Conservation (phyloP, 2,888 invertebrate species). For the Sesia bembeciformis region DNA sequence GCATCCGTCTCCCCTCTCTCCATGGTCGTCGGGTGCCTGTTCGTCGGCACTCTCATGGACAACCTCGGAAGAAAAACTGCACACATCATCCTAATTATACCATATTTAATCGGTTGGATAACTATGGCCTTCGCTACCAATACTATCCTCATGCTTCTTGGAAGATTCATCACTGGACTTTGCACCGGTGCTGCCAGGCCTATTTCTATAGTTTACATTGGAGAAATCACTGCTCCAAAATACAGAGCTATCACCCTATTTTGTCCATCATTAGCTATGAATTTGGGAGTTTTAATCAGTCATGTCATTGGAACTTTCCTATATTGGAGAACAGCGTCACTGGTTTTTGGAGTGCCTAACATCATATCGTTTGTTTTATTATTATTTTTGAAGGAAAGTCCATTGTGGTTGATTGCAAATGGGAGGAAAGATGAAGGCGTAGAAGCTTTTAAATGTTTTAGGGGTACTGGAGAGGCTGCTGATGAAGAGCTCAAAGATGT, state of each 20-base stretch:
- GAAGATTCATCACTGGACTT: conserved; percentile 32
- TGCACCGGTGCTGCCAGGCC: conserved; percentile 30
- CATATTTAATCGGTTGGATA: conserved; percentile 34
- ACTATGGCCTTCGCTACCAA: conserved; percentile 22
- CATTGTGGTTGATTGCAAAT: conserved; percentile 38
- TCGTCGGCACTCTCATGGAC: conserved; percentile 33
- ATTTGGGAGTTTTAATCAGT: conserved; percentile 25
- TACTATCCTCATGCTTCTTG: conserved; percentile 23
- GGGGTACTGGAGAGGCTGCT: conserved; percentile 26
- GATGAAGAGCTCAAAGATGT: conserved; percentile 27
- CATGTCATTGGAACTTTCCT: conserved; percentile 27
- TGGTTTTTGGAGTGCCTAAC: conserved; percentile 24
- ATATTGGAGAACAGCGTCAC: conserved; percentile 27
- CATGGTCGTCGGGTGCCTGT: conserved; percentile 32
- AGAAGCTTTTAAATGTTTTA: conserved; percentile 25
- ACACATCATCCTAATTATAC: conserved; percentile 23
- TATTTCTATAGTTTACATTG: conserved; percentile 29
- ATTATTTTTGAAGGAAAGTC: conserved; percentile 35
- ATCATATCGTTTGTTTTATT: conserved; percentile 20
- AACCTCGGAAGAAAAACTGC: conserved; percentile 29
- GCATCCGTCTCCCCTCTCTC: conserved; percentile 29
- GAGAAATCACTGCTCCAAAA: conserved; percentile 37
- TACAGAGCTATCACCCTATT: conserved; percentile 28
- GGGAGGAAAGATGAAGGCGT: conserved; percentile 28
- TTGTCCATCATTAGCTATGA: conserved; percentile 21